Evolutionary conservation across 2,888 invertebrate genomes (phyloP), one percentile per base, ranked within the genome.

Genomic region (Netelia melanura): DNA sequence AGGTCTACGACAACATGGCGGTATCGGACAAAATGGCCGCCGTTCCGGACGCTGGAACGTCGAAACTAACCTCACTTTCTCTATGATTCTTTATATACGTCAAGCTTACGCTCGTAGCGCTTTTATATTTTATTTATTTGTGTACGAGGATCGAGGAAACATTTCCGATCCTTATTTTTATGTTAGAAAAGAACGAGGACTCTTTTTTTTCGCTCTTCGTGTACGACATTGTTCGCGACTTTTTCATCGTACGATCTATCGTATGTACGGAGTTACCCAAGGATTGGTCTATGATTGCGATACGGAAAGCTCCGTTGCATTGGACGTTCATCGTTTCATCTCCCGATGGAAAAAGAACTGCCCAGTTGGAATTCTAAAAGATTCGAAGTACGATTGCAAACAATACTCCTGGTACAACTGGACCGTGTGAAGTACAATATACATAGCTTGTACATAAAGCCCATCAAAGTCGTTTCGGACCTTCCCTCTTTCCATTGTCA

Each of bases 341-440:
- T 67, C 56, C 23, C 67, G 71, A 52, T 52, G 48, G 14, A 11
- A 21, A 62, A 70, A 70, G 52, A 56, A 54, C 65, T 23, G 61
- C 14, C 6, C n/a, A 38, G 38, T 38, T 38, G 61, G 23, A 72
- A 52, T 48, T 78, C 30, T 11, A 23, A 76, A 64, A 23, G 70
- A 71, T 76, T 78, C 61, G 48, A 23, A 68, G 52, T 58, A 11
- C 38, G 38, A 62, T 68, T 61, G 62, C 38, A 84, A 89, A 89
- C 88, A 90, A 90, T 89, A 81, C 84, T 6, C 6, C 61, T 23
- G 87, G 84, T 86, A 86, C 88, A 91, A 90, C 89, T 90, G 87
- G 91, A 90, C 89, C 90, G 90, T 90, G 89, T 86, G 87, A 89
- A 90, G 89, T 88, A 88, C 88, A 86, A 90, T 89, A 11, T 64